Percentiles rank a stretch among this genome's conserved stretches.
phyloP scores from a whole-genome alignment of 2,797 vertebrate genomes.

The Podarcis lilfordi region DNA sequence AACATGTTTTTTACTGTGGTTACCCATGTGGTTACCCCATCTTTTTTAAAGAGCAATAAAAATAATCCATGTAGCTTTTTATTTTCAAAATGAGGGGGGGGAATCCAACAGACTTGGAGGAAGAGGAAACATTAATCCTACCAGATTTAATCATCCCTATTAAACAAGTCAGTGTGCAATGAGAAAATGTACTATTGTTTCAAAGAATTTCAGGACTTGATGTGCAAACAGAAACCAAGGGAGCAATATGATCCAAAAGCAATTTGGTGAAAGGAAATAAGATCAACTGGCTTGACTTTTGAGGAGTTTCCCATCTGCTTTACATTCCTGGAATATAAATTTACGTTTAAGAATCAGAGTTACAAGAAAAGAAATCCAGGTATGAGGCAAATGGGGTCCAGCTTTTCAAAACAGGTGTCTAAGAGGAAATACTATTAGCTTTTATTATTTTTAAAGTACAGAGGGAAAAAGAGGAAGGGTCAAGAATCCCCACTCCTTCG shows the following conservation, averaged over 20 bases:
- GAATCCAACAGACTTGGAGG: constrained; percentile 4
- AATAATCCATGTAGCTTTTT: background rate
- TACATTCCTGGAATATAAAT: background rate
- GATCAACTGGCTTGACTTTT: background rate
- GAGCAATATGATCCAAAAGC: background rate
- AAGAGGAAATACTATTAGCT: no score
- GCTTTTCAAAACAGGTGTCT: background rate
- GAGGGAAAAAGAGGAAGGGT: no score
- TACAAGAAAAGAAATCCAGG: background rate
- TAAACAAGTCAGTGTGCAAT: background rate
- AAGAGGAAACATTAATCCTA: constrained; percentile 1
- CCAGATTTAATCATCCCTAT: background rate
- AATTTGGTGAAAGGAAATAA: constrained; percentile 3
- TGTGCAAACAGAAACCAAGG: background rate
- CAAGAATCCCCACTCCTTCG: no score
- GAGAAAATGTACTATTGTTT: constrained; percentile 12
- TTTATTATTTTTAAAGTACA: no score
- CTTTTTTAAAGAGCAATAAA: background rate
- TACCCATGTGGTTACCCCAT: no score
- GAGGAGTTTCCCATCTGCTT: background rate
- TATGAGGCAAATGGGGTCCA: background rate
- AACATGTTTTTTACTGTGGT: background rate
- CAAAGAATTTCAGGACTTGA: constrained; percentile 8
- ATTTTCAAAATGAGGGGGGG: no score
- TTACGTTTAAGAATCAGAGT: background rate